Base-by-base conservation (phyloP, 2,888 invertebrate genomes). In the Drosophila parthenogenetica region DNA sequence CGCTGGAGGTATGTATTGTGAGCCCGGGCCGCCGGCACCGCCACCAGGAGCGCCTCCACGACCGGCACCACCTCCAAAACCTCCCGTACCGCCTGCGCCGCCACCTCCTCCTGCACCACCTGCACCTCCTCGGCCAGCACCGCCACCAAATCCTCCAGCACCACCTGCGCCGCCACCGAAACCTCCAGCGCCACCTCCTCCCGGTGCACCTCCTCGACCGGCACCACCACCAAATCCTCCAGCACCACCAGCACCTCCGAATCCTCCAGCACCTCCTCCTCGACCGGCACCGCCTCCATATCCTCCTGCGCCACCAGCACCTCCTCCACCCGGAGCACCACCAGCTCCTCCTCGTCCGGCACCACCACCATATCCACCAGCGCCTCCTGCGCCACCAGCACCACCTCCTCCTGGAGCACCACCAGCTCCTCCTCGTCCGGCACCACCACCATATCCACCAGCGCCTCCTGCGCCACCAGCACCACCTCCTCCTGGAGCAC, bases 11-110 rank as follows among this genome's bases (percentile, higher is more conserved):
- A 62, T 62, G 16, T 62, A 62, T 40, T 62, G 62, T 13, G 62
- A 49, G 3, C 90, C 90, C 48, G 80, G 83, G 72, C 67, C 89
- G 65, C 82, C 77, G 49, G 55, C 64, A 8, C 58, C 82, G 2
- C 37, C 48, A 2, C 58, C 48, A 16, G 51, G 22, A 5, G 22
- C 5, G 22, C 66, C 64, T 7, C 69, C 55, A 8, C 29, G 29
- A 8, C 57, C 82, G 4, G 39, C 62, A 0, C 69, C 57, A 5
- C 55, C 55, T 3, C 69, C 55, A 35, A 35, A 32, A 25, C 39
- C 39, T 39, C n/a, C 39, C 39, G 39, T 60, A 0, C 69, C 57
- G 2, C 55, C 55, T 3, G 49, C 50, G 1, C 50, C 67, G 1
- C 60, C 63, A 5, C 64, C 59, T 17, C 65, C 29, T 0, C 29